phyloP scores from a whole-genome alignment of 1,140 invertebrate genomes.

The Pseudomyrmex flavicornis region DNA sequence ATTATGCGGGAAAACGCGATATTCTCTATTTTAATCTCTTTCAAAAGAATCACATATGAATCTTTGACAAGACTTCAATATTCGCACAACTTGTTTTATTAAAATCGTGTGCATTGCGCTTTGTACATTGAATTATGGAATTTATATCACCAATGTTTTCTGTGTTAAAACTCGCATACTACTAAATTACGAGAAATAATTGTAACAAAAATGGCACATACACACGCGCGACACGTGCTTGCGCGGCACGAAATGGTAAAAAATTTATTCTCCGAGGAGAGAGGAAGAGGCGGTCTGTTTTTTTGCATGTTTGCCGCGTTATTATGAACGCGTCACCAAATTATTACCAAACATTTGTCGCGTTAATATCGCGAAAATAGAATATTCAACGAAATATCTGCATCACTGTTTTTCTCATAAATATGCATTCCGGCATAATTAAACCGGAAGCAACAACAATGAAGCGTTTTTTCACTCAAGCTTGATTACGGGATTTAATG shows the following conservation, averaged over 20 bases:
- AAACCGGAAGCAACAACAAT: constrained; percentile 31
- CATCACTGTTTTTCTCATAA: constrained; percentile 55
- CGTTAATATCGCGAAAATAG: constrained; percentile 48
- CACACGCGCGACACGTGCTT: background rate
- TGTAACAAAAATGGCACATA: background rate
- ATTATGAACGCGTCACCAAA: constrained; percentile 42
- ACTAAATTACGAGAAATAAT: constrained; percentile 41
- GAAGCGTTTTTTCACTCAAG: constrained; percentile 41
- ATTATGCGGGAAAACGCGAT: background rate
- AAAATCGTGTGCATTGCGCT: background rate
- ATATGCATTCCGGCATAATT: constrained; percentile 49
- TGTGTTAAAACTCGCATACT: constrained; percentile 29
- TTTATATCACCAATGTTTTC: background rate
- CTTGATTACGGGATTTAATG: constrained; percentile 52
- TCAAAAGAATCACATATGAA: background rate
- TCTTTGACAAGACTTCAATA: background rate
- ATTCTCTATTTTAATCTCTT: background rate
- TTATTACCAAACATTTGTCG: constrained; percentile 48
- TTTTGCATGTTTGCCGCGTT: constrained; percentile 30
- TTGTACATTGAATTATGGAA: background rate
- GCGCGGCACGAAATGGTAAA: constrained; percentile 26
- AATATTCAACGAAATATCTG: constrained; percentile 58
- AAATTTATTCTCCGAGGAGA: constrained; percentile 36
- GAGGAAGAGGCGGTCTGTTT: background rate
- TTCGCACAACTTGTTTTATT: constrained; percentile 1